phyloP scores from a whole-genome alignment of 2,888 invertebrate species.

The Andricus curvator region DNA sequence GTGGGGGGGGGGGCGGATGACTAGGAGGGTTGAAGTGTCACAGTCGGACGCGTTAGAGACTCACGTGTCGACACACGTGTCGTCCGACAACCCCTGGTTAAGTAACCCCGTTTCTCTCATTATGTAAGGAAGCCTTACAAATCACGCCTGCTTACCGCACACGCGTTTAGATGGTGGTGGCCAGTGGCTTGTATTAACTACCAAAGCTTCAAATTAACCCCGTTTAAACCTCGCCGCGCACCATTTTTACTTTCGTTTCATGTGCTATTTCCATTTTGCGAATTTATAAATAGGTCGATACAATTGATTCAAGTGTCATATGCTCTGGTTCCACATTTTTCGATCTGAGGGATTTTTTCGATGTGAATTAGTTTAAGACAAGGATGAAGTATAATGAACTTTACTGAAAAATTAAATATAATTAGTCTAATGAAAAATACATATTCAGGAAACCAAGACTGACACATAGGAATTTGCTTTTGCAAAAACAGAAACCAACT shows the following conservation, averaged over 20 bases:
- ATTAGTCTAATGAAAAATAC: not conserved
- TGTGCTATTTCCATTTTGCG: not conserved
- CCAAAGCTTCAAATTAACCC: conserved; percentile 65
- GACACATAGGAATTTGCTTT: not conserved
- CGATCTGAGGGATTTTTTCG: not conserved
- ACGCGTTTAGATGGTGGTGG: conserved; percentile 52
- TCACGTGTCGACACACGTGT: conserved; percentile 76
- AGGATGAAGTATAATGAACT: not conserved
- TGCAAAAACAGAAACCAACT: not conserved
- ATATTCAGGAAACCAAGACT: not conserved
- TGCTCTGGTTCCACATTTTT: no score
- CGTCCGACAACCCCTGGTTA: conserved; percentile 65
- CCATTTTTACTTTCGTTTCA: not conserved
- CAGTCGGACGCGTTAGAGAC: conserved; percentile 72
- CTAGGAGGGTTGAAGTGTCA: conserved; percentile 65
- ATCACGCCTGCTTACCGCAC: conserved; percentile 67
- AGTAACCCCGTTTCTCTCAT: conserved; percentile 61
- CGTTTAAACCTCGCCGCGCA: not conserved
- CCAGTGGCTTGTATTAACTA: conserved; percentile 62
- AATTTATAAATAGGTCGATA: not conserved
- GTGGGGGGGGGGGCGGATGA: conserved; percentile 43
- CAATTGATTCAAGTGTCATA: no score
- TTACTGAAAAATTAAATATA: not conserved
- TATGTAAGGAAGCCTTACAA: conserved; percentile 71
- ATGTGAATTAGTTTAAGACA: not conserved